phyloP scores from a whole-genome alignment of 2,888 invertebrate genomes.

The Heliconius ethilla region DNA sequence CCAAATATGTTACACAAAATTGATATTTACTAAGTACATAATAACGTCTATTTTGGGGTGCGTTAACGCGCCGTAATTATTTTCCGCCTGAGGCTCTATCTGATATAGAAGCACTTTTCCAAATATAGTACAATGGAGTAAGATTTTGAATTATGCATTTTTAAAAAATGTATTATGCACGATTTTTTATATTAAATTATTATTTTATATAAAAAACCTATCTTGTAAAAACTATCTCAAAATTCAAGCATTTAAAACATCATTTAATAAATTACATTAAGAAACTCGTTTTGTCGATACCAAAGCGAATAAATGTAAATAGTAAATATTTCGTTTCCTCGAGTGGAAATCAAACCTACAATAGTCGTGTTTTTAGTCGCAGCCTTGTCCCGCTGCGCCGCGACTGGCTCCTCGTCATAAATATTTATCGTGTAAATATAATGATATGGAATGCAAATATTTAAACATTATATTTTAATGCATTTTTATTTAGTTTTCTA shows the following conservation, averaged over 20 bases:
- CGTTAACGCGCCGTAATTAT: constrained; percentile 25
- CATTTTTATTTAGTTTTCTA: background rate
- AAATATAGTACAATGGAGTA: constrained; percentile 28
- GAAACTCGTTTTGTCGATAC: too few relatives aligned
- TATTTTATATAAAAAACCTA: too few relatives aligned
- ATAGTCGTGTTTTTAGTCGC: too few relatives aligned
- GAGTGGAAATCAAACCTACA: too few relatives aligned
- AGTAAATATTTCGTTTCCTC: too few relatives aligned
- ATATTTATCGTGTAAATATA: background rate
- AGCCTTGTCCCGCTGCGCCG: too few relatives aligned
- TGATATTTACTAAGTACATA: constrained; percentile 20
- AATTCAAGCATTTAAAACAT: background rate
- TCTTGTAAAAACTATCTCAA: background rate
- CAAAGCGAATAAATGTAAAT: too few relatives aligned
- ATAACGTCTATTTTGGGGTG: constrained; percentile 28
- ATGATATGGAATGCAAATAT: background rate
- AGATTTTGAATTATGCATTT: constrained; percentile 14
- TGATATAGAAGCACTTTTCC: constrained; percentile 31
- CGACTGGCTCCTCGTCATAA: too few relatives aligned
- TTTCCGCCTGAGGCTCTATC: constrained; percentile 31
- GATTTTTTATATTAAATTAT: background rate
- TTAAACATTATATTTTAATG: background rate
- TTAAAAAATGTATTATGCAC: constrained; percentile 9
- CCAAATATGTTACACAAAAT: constrained; percentile 23
- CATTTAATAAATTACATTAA: too few relatives aligned